Evolutionary conservation across 2,113 vertebrate species (phyloP).

Genomic region (Oreochromis niloticus): DNA sequence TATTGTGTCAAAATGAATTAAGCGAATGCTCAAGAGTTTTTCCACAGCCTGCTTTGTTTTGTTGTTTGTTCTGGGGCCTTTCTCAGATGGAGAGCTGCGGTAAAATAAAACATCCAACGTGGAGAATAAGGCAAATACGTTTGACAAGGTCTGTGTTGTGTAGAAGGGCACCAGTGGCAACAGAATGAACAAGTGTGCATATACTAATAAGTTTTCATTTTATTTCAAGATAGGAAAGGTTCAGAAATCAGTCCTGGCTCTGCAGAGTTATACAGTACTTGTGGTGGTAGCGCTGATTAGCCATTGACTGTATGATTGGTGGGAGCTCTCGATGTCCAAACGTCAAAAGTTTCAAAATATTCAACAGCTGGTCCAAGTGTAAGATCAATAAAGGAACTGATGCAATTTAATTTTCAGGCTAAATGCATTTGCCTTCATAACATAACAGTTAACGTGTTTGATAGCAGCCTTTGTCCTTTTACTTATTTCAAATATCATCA

Average conservation of each 20-base stretch:
- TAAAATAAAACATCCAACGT: neutral
- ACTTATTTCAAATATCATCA: neutral
- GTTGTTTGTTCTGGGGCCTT: neutral
- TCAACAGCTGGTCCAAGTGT: neutral
- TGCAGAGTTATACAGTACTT: neutral
- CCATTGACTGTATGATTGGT: neutral
- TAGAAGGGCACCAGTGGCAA: neutral
- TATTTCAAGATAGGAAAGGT: neutral
- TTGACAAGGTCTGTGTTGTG: neutral
- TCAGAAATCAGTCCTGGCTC: neutral
- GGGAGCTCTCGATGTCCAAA: neutral
- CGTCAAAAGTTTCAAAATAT: neutral
- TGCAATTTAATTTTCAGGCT: neutral
- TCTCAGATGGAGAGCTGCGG: neutral
- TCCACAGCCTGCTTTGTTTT: neutral
- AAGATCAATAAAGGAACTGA: neutral
- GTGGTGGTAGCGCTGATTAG: neutral
- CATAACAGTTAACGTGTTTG: accelerated
- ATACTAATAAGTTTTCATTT: neutral
- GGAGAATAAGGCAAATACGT: neutral
- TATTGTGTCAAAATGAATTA: neutral
- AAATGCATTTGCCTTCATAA: neutral
- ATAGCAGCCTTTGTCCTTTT: neutral
- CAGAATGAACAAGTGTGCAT: neutral
- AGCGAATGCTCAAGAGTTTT: neutral